Conservation (phyloP, 2,888 invertebrate species). For the Cheilosia scutellata region DNA sequence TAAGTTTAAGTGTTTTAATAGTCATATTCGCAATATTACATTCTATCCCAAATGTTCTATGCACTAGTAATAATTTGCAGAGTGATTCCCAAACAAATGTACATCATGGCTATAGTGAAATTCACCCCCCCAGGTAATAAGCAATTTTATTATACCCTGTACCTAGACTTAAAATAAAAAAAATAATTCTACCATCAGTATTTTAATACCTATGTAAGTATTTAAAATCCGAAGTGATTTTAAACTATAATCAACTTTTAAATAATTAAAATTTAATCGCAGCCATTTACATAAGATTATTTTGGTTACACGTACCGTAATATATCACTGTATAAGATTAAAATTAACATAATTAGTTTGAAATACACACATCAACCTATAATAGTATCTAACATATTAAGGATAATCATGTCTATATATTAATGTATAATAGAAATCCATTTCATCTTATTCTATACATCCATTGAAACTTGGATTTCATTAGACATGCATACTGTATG, state of each 20-base stretch:
- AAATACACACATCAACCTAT: no score
- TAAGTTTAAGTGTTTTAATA: conserved; percentile 48
- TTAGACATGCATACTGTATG: no score
- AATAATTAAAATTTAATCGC: background rate
- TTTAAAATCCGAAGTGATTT: background rate
- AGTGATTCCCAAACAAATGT: conserved; percentile 27
- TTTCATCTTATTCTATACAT: no score
- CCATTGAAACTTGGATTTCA: background rate
- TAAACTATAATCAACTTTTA: no score
- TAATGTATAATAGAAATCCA: no score
- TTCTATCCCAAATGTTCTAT: conserved; percentile 40
- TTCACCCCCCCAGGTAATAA: conserved; percentile 22
- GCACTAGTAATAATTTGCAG: conserved; percentile 17
- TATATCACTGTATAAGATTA: no score
- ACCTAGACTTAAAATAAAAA: background rate
- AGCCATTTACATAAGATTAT: background rate
- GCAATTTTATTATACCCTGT: background rate
- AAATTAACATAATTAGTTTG: no score
- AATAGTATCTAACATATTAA: no score
- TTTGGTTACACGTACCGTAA: background rate
- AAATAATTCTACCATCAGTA: no score
- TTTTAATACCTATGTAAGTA: background rate
- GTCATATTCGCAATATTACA: conserved; percentile 32
- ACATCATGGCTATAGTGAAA: conserved; percentile 3
- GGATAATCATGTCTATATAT: no score